A percentile compares a stretch with the other conserved stretches of the same genome.
phyloP scores from a whole-genome alignment of 2,113 vertebrate species.

The Quiscalus mexicanus region DNA sequence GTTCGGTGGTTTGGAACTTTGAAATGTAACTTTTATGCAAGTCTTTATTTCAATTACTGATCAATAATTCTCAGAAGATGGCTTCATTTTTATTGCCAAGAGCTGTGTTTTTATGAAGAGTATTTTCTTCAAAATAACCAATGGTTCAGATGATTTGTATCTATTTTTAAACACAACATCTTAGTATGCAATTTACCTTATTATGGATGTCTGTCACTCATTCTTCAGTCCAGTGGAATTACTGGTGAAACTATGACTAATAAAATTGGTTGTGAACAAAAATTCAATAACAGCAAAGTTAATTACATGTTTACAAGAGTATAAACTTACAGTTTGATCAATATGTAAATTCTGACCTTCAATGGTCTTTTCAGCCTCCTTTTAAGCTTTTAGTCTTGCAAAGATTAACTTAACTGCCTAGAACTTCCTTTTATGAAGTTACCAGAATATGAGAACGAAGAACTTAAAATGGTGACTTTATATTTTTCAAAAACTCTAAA shows the following conservation, averaged over 20 bases:
- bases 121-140: constrained; percentile 25
- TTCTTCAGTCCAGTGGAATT: constrained; percentile 65
- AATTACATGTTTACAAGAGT: constrained; percentile 81
- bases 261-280: constrained; percentile 81
- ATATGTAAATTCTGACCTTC: constrained; percentile 88
- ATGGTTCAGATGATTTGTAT: background rate
- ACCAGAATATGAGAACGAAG: background rate
- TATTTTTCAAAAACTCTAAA: background rate
- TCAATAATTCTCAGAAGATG: background rate
- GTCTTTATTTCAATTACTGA: background rate
- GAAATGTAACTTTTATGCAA: background rate
- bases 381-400: constrained; percentile 79
- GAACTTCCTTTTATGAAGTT: constrained; percentile 74
- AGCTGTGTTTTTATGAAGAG: background rate
- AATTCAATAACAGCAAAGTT: constrained; percentile 84
- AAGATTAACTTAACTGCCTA: constrained; percentile 77
- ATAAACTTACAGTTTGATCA: constrained; percentile 84
- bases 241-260: constrained; percentile 73
- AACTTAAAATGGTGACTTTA: background rate
- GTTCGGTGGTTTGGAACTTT: background rate
- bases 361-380: constrained; percentile 79
- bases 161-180: background rate
- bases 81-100: background rate
- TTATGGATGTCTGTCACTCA: constrained; percentile 62
- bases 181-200: constrained; percentile 43